Evolutionary conservation across 2,888 invertebrate species (phyloP).

Genomic region (Latrodectus elegans): DNA sequence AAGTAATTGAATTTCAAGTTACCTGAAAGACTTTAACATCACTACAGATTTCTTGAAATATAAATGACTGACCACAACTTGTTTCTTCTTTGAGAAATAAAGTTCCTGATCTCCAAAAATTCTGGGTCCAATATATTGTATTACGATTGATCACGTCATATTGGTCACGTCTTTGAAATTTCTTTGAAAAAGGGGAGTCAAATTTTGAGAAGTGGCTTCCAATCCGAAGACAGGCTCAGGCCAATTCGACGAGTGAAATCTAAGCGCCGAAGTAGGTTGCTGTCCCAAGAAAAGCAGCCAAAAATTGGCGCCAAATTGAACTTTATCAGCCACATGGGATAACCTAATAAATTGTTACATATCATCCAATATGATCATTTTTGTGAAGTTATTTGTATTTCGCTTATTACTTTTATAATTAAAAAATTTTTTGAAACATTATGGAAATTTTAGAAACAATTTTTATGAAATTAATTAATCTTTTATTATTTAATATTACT

Average conservation of each 20-base stretch:
- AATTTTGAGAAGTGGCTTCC: slow-evolving; percentile 57
- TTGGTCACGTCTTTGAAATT: slow-evolving; percentile 45
- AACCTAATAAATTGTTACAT: slow-evolving; percentile 41
- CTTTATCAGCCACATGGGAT: slow-evolving; percentile 34
- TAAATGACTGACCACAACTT: not conserved
- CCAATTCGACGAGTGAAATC: slow-evolving; percentile 56
- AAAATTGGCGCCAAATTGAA: slow-evolving; percentile 37
- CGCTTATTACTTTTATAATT: not conserved
- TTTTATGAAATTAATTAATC: too few relatives aligned
- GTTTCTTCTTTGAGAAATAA: not conserved
- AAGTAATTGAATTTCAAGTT: slow-evolving; percentile 4
- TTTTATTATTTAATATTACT: too few relatives aligned
- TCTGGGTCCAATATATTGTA: not conserved
- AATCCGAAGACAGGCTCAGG: slow-evolving; percentile 48
- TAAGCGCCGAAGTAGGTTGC: slow-evolving; percentile 61
- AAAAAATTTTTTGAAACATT: too few relatives aligned
- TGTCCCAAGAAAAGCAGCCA: slow-evolving; percentile 36
- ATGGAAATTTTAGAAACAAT: too few relatives aligned
- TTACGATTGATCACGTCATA: slow-evolving; percentile 41
- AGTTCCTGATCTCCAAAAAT: not conserved
- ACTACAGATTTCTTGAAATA: slow-evolving; percentile 1
- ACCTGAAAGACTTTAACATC: slow-evolving; percentile 42
- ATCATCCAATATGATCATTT: not conserved
- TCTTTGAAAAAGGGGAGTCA: slow-evolving; percentile 43
- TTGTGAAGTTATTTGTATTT: not conserved